Base-by-base conservation (phyloP, 1,140 invertebrate species). In the Brachionus manjavacas region DNA sequence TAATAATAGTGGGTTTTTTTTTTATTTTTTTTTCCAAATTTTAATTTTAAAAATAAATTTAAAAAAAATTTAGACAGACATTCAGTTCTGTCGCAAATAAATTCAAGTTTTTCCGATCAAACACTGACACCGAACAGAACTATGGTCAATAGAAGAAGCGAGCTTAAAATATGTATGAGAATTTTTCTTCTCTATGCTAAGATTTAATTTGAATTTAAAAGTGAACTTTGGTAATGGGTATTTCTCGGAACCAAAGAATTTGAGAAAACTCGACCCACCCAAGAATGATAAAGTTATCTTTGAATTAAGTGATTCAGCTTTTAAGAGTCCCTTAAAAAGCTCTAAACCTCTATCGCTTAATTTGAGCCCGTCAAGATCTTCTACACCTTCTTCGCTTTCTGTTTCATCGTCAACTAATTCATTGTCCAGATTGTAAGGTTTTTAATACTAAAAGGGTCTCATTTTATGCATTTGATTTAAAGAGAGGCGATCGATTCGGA, bases 401-500 rank as follows among this genome's bases (percentile, higher is more conserved):
- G 23, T 49, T 23, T 49, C 72, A 8, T 76, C 72, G 12, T 76
- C 72, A 16, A 49, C 41, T 49, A 25, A 14, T 11, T 76, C 72
- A 4, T 20, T 76, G 12, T 16, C 41, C 8, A 76, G 72, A 76
- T 49, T 76, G 70, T 74, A 43, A 20, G 35, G 16, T 28, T 70
- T 74, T 9, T 12, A n/a, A 28, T 74, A 14, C 23, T 74, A 20
- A 43, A 7, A 43, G 20, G 20, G 11, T 20, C 20, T 28, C 16
- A 74, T 11, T 41, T 43, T 20, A 23, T 46, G 8, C 46, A n/a
- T 43, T 41, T 46, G 23, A 23, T 74, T 12, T 16, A 41, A 23
- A 74, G 70, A 49, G 72, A 76, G 23, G 72, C 72, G 1, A 25
- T 49, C 12, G 46, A 76, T 76, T 76, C 41, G 12, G 72, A 76